These are phyloP conservation scores for Hylaea fasciaria DNA, from an alignment of 2,888 invertebrate genomes.

Conservation along the genomic window DNA sequence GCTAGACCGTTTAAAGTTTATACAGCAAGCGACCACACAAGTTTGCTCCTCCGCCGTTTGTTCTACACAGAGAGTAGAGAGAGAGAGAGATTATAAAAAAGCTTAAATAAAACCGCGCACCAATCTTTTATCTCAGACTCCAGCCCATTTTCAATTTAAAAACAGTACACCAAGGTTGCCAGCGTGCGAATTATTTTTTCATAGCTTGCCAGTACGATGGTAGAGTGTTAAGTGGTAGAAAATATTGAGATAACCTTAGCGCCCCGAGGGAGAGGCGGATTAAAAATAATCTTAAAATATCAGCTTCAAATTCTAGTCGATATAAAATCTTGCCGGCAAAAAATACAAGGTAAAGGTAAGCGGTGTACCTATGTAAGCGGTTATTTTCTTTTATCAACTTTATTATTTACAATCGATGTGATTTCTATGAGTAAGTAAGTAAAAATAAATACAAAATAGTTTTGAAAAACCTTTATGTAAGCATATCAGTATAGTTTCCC, in stretches of 20 bases:
- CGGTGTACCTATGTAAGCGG: too few relatives aligned
- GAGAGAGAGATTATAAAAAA: neutral
- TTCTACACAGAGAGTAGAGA: too few relatives aligned
- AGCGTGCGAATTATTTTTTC: constrained; percentile 33
- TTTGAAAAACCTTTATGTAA: too few relatives aligned
- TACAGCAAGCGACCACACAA: too few relatives aligned
- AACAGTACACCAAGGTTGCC: constrained; percentile 19
- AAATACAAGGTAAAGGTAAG: too few relatives aligned
- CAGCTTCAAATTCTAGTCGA: neutral
- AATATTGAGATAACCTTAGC: constrained; percentile 30
- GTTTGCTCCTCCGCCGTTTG: too few relatives aligned
- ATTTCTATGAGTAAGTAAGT: too few relatives aligned
- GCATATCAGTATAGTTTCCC: too few relatives aligned
- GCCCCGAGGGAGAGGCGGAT: constrained; percentile 9
- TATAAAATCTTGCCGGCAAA: neutral
- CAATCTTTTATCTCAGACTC: constrained; percentile 23
- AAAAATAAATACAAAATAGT: too few relatives aligned
- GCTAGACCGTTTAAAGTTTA: too few relatives aligned
- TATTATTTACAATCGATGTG: too few relatives aligned
- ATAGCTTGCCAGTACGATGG: constrained; percentile 25
- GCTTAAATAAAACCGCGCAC: constrained; percentile 13
- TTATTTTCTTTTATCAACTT: too few relatives aligned
- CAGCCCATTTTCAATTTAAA: constrained; percentile 37
- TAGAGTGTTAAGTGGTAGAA: constrained; percentile 37
- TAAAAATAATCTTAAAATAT: constrained; percentile 16